Evolutionary conservation across 2,113 vertebrate species (phyloP).

Genomic region (Hyla sarda): DNA sequence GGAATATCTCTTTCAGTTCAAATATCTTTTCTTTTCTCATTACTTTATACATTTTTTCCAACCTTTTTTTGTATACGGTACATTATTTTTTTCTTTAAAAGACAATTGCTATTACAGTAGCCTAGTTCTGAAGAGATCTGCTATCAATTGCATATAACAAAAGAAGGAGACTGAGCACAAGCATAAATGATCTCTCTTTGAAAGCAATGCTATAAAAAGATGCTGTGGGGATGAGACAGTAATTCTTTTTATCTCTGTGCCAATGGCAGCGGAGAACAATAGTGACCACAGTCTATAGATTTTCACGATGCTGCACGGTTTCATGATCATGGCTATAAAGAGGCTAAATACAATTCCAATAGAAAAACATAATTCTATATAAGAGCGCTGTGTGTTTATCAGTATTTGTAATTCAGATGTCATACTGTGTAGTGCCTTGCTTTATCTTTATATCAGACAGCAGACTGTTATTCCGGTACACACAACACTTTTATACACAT

Average conservation of each 20-base stretch:
- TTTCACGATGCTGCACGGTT: neutral
- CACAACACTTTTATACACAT: neutral
- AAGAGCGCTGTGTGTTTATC: neutral
- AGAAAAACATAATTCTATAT: conserved; percentile 9
- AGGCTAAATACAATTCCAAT: neutral
- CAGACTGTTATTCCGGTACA: neutral
- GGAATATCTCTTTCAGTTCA: too few species aligned
- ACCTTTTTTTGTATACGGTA: neutral
- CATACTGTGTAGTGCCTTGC: neutral
- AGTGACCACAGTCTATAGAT: conserved; percentile 30
- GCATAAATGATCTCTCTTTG: conserved; percentile 40
- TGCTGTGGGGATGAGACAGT: conserved; percentile 22
- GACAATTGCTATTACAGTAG: neutral
- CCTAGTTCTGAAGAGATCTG: conserved; percentile 14
- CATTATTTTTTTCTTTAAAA: neutral
- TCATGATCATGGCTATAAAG: neutral
- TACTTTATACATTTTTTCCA: neutral
- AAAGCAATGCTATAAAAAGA: conserved; percentile 53
- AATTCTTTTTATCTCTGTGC: conserved; percentile 44
- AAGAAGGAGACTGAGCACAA: neutral
- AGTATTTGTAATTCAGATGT: neutral
- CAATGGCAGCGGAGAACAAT: conserved; percentile 8
- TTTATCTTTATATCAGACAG: neutral
- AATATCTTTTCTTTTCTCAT: too few species aligned
- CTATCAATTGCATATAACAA: conserved; percentile 47